phyloP scores from a whole-genome alignment of 2,797 vertebrate species.

The Brachyrhaphis roseni region DNA sequence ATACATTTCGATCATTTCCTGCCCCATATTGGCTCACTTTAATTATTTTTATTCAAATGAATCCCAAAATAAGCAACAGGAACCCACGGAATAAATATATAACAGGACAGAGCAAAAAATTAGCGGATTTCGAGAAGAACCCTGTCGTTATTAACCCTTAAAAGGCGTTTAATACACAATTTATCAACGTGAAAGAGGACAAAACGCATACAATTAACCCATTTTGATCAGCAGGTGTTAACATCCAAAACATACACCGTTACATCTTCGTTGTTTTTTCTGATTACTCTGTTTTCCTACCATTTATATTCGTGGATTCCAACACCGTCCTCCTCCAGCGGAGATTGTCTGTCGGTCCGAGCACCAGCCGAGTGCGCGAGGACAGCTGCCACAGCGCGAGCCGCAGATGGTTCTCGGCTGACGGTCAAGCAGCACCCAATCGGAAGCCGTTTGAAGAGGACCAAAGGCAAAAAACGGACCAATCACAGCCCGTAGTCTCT shows the following conservation, averaged over 20 bases:
- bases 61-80: not conserved
- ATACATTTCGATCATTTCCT: not conserved
- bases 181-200: not conserved
- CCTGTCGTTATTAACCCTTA: not conserved
- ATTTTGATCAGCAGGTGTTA: not conserved
- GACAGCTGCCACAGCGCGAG: constrained; percentile 75
- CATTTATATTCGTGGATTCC: constrained; percentile 29
- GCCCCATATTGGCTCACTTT: not conserved
- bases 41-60: not conserved
- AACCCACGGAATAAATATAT: not conserved
- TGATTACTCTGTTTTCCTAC: constrained; percentile 27
- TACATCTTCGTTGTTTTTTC: not conserved
- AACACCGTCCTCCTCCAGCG: constrained; percentile 27
- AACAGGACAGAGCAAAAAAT: not conserved
- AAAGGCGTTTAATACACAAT: not conserved
- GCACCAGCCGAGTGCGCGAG: constrained; percentile 51
- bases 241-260: fast-evolving
- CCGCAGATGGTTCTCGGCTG: constrained; percentile 63
- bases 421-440: constrained; percentile 54
- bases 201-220: not conserved
- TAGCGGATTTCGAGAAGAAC: not conserved
- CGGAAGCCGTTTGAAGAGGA: not conserved
- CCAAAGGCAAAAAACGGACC: constrained; percentile 25
- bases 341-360: constrained; percentile 39
- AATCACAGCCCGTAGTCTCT: constrained; percentile 52